Evolutionary conservation across 1,140 invertebrate genomes (phyloP).

Genomic region (Saccostrea echinata): DNA sequence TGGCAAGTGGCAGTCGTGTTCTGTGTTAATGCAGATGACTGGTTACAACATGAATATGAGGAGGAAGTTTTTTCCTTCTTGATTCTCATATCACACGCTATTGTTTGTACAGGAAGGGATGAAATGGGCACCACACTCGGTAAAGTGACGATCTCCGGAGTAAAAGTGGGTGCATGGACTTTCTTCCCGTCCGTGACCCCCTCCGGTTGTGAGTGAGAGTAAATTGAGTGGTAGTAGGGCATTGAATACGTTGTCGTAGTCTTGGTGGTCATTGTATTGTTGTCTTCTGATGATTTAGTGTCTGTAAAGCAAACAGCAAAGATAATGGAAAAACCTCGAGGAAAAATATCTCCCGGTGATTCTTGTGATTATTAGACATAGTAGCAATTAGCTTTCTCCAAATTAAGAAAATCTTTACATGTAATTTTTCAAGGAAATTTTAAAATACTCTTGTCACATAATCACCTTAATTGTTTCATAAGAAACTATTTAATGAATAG

Average conservation of each 20-base stretch:
- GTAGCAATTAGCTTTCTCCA: too few species aligned
- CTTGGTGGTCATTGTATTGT: neutral
- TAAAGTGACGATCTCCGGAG: slow-evolving; percentile 66
- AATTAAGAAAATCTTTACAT: too few species aligned
- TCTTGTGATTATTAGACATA: too few species aligned
- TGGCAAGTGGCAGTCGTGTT: slow-evolving; percentile 20
- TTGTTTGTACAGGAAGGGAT: slow-evolving; percentile 57
- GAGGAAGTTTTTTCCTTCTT: slow-evolving; percentile 55
- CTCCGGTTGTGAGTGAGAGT: slow-evolving; percentile 59
- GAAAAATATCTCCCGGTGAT: too few species aligned
- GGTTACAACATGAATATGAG: slow-evolving; percentile 43
- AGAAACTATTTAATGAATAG: too few species aligned
- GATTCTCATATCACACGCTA: slow-evolving; percentile 57
- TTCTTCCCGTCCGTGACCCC: slow-evolving; percentile 56
- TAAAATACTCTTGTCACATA: too few species aligned
- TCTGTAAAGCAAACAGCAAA: neutral
- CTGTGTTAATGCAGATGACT: neutral
- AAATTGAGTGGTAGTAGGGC: slow-evolving; percentile 70
- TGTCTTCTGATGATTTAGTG: neutral
- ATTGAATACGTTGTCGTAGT: slow-evolving; percentile 60
- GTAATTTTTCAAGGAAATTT: too few species aligned
- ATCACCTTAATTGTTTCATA: too few species aligned
- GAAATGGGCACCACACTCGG: slow-evolving; percentile 58
- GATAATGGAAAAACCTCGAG: too few species aligned
- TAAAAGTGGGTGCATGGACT: slow-evolving; percentile 68